Conservation (phyloP, 2,113 vertebrate genomes). For the Tragulus kanchil region DNA sequence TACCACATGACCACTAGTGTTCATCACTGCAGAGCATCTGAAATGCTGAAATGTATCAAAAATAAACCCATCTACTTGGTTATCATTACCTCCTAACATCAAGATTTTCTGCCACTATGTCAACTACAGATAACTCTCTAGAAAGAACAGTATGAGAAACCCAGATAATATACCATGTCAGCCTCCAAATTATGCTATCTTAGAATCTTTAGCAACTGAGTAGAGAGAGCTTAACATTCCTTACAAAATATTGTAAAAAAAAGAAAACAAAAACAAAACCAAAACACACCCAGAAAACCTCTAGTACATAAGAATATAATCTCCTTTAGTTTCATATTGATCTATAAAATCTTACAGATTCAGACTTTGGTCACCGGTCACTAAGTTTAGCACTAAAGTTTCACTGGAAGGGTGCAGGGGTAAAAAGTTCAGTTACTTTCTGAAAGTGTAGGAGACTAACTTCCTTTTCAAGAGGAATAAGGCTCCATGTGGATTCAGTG, state of each 20-base stretch:
- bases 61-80: slow-evolving; percentile 21
- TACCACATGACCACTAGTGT: slow-evolving; percentile 24
- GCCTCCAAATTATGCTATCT: slow-evolving; percentile 18
- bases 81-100: background rate
- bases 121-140: slow-evolving; percentile 12
- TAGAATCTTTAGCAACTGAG: slow-evolving; percentile 11
- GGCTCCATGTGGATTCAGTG: background rate
- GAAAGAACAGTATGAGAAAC: slow-evolving; percentile 56
- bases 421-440: slow-evolving; percentile 47
- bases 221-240: background rate
- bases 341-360: background rate
- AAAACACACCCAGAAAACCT: slow-evolving; percentile 10
- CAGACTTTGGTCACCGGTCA: slow-evolving; percentile 27
- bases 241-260: background rate
- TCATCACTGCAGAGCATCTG: background rate
- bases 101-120: background rate
- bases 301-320: background rate
- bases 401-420: background rate
- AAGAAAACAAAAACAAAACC: background rate
- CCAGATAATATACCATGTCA: background rate
- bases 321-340: background rate
- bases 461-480: slow-evolving; percentile 50
- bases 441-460: slow-evolving; percentile 25
- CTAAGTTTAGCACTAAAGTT: background rate
- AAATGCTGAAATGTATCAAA: slow-evolving; percentile 42